Base-by-base conservation (phyloP, 1,140 invertebrate species). In the Ceratina calcarata region DNA sequence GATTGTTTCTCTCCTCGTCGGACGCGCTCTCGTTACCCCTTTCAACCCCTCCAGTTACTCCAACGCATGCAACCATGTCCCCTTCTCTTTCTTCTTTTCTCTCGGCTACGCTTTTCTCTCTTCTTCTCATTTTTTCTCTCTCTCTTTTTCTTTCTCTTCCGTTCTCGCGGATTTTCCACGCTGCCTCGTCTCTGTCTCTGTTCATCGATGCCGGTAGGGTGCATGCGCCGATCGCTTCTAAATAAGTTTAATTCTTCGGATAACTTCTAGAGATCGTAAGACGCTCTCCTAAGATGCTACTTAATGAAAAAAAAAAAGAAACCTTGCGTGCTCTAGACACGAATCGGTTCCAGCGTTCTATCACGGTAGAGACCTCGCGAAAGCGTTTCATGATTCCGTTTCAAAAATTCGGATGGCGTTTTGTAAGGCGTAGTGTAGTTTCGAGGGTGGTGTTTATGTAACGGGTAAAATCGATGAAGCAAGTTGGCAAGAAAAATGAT, bases 181-280 rank as follows among this genome's bases (percentile, higher is more conserved):
- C 71, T 68, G 82, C 37, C 37, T 6, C 37, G 78, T 60, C 71
- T 62, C 71, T 62, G 57, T 84, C 62, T 72, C 60, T 80, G 64
- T 61, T 65, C 74, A 75, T 80, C 66, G 83, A 85, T 82, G 80
- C 64, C 70, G 80, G 37, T 58, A 73, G 66, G 55, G 76, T 74
- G 83, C 86, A 87, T 86, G 86, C 82, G 86, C 78, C 75, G 80
- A 68, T 87, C 80, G 73, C 51, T 69, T 68, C 74, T 32, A 80
- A 84, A 77, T 32, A 80, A 84, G 80, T 80, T 86, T 83, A 85
- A 85, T 86, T 82, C 76, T 80, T 85, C 27, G 51, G 62, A 57
- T 66, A 83, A 83, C 72, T 85, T 85, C 61, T 79, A 55, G 37
- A 57, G 66, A 70, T 81, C 71, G 60, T 75, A 72, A 82, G 55